Percentiles rank a stretch among this genome's conserved stretches.
Evolutionary conservation across 2,888 invertebrate genomes (phyloP).

Genomic region (Pseudococcus longispinus): DNA sequence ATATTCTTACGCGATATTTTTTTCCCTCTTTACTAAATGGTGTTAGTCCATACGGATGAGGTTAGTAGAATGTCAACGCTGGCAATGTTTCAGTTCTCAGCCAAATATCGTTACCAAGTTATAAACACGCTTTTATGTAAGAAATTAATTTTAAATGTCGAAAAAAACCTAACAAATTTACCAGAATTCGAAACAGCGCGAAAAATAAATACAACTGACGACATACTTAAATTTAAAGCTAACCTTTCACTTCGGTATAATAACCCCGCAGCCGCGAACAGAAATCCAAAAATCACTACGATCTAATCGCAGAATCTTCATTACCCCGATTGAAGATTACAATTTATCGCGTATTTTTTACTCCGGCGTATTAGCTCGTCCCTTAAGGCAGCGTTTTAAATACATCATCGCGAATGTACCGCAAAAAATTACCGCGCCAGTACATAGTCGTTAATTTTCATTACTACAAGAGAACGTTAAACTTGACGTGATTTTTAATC

Average conservation of each 20-base stretch:
- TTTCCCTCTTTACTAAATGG: not conserved
- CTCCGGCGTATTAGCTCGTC: not conserved
- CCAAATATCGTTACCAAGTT: conserved; percentile 37
- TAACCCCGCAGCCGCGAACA: not conserved
- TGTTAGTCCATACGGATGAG: conserved; percentile 32
- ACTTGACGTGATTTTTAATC: not conserved
- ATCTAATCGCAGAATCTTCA: not conserved
- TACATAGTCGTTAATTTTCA: not conserved
- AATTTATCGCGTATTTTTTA: not conserved
- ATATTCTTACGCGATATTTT: conserved; percentile 13
- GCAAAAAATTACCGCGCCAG: not conserved
- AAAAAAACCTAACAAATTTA: conserved; percentile 50
- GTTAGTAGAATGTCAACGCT: conserved; percentile 34
- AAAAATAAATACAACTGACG: conserved; percentile 54
- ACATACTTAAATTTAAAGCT: conserved; percentile 53
- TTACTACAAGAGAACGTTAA: not conserved
- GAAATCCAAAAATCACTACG: too few relatives aligned
- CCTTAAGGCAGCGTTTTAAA: not conserved
- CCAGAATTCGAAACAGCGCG: conserved; percentile 6
- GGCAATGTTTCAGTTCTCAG: conserved; percentile 51
- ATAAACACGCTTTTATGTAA: conserved; percentile 53
- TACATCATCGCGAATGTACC: not conserved
- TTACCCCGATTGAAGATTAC: too few relatives aligned
- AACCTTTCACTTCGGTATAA: conserved; percentile 6
- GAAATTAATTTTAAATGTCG: conserved; percentile 52